These are phyloP conservation scores for Colletes gigas DNA, from an alignment of 1,140 invertebrate species.

Conservation along the genomic window DNA sequence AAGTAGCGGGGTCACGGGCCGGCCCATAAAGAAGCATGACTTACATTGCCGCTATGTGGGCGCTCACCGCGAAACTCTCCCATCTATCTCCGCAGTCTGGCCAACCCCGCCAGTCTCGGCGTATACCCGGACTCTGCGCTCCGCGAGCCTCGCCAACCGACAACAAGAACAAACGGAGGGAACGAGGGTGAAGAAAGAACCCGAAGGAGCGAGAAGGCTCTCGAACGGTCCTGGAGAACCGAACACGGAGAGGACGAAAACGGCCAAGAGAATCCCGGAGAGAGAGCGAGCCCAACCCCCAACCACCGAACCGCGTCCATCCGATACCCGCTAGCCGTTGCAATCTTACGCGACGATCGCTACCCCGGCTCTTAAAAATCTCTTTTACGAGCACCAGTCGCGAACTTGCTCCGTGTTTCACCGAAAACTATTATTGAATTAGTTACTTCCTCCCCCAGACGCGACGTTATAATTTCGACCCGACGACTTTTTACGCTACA, in stretches of 20 bases:
- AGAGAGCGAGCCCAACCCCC: neutral
- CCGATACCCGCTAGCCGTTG: neutral
- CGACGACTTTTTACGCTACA: no score
- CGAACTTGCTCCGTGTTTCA: neutral
- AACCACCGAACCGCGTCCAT: neutral
- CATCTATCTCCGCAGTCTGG: slow-evolving; percentile 72
- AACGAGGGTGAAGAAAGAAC: neutral
- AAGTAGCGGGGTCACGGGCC: slow-evolving; percentile 79
- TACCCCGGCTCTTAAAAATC: neutral
- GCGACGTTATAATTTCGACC: no score
- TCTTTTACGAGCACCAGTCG: neutral
- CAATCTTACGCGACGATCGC: neutral
- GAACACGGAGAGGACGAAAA: no score
- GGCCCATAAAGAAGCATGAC: slow-evolving; percentile 79
- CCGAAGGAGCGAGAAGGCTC: neutral
- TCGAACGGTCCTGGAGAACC: neutral
- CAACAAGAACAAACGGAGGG: slow-evolving; percentile 9
- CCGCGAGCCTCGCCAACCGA: slow-evolving; percentile 11
- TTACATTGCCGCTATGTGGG: slow-evolving; percentile 78
- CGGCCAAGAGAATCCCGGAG: neutral
- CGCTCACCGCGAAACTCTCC: slow-evolving; percentile 74
- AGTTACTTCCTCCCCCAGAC: neutral
- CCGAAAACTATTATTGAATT: neutral
- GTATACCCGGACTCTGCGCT: neutral
- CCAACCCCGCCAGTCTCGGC: slow-evolving; percentile 46